Conservation (phyloP, 1,140 invertebrate genomes). For the Microplitis mediator region DNA sequence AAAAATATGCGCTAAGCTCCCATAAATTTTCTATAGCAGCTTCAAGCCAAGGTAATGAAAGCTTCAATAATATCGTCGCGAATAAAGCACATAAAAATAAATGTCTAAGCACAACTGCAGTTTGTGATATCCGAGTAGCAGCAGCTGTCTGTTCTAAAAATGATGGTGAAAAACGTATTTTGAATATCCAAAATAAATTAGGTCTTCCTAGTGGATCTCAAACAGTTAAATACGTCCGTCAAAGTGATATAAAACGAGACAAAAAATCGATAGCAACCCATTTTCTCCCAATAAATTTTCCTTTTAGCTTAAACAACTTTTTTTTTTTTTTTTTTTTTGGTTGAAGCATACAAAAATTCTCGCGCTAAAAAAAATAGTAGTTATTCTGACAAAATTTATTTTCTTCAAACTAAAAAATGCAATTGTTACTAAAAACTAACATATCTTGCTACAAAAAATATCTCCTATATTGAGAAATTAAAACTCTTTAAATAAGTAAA, state of each 20-base stretch:
- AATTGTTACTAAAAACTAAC: no score
- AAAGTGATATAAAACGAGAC: slow-evolving; percentile 2
- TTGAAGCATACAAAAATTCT: no score
- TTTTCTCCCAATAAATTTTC: no score
- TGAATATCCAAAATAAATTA: slow-evolving; percentile 9
- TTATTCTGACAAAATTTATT: no score
- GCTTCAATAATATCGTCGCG: slow-evolving; percentile 20
- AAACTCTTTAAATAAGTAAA: no score
- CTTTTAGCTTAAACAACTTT: no score
- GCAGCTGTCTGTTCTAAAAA: slow-evolving; percentile 19
- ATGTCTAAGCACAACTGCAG: slow-evolving; percentile 8
- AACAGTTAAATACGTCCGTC: background rate
- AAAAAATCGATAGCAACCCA: no score
- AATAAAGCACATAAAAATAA: slow-evolving; percentile 20
- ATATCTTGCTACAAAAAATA: no score
- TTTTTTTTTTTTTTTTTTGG: no score
- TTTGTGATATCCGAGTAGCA: slow-evolving; percentile 9
- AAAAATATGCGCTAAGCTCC: slow-evolving; percentile 17
- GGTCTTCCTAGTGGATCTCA: background rate
- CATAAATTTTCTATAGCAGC: slow-evolving; percentile 20
- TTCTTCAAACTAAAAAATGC: no score
- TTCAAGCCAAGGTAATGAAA: slow-evolving; percentile 26
- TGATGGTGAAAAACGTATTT: slow-evolving; percentile 13
- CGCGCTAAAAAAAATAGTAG: no score
- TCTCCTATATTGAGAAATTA: no score